Base-by-base conservation (phyloP, 1,140 invertebrate species). In the Drosophila takahashii region DNA sequence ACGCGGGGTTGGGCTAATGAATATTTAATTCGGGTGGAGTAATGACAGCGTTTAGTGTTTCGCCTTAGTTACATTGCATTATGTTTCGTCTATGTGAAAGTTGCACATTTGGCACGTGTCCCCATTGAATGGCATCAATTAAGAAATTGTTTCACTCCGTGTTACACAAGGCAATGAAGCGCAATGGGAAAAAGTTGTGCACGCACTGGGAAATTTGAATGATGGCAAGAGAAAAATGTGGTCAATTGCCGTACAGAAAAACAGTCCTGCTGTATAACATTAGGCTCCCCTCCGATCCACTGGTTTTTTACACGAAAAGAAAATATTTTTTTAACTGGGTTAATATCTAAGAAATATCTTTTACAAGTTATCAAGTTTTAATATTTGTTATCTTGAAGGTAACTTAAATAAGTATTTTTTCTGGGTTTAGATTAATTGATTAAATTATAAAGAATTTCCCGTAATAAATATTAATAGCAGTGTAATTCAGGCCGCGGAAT, bases 51-150 rank as follows among this genome's bases (percentile, higher is more conserved):
- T 44, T 67, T 53, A 37, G 64, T 37, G 22, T 18, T 47, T 37
- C 36, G 39, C 44, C 41, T 29, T 15, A 18, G 39, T 32, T 39
- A 56, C 39, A 27, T 22, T 42, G 52, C 42, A 44, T 47, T 45
- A 45, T 44, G 29, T 41, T 32, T 61, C 9, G 29, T 11, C 45
- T 16, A 72, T 70, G 73, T 56, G 76, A 79, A 83, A 83, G 75
- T 74, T 60, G 67, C 52, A 72, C 57, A 62, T 56, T 71, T 77
- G 79, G 77, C 84, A 89, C 84, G 72, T 79, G 84, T 66, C 62
- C 54, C 54, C 58, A 53, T 62, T 79, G 69, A 72, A 59, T 56
- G 51, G 62, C 66, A 72, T 61, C 78, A 87, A 87, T 87, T 81
- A 81, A 81, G 76, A 86, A 50, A 85, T 77, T 62, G 54, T 66